Conservation (phyloP, 2,113 vertebrate species). For the Tamias sibiricus region DNA sequence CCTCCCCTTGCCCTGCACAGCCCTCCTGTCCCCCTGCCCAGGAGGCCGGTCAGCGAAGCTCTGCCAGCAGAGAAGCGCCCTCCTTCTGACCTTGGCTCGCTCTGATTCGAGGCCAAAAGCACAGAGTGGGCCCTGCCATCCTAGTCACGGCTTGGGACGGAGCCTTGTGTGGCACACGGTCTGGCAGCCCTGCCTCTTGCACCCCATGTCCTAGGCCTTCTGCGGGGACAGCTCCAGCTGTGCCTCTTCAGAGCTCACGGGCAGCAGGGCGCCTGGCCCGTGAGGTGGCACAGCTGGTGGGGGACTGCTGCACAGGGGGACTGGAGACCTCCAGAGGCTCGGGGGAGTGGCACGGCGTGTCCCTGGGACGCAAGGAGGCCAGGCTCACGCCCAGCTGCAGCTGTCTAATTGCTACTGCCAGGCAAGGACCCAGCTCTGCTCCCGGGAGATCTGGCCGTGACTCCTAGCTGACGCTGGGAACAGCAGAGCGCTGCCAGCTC, state of each 20-base stretch:
- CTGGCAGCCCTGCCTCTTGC: background rate
- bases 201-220: background rate
- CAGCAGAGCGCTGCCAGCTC: too few species aligned
- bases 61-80: background rate
- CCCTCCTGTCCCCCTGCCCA: background rate
- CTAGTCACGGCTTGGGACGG: background rate
- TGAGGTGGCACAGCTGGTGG: background rate
- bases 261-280: too few species aligned
- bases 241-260: too few species aligned
- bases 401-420: background rate
- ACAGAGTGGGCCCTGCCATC: background rate
- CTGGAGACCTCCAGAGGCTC: background rate
- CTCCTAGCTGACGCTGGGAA: background rate
- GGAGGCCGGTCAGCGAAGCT: background rate
- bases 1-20: too few species aligned
- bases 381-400: background rate
- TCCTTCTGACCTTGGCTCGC: background rate
- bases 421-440: background rate
- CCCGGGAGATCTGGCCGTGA: background rate
- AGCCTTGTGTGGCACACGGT: accelerated
- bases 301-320: background rate
- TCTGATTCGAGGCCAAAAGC: accelerated
- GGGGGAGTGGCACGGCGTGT: too few species aligned
- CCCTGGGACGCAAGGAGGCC: too few species aligned
- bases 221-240: background rate